These are phyloP conservation scores for Xestobium rufovillosum DNA, from an alignment of 2,888 invertebrate genomes.

Conservation along the genomic window DNA sequence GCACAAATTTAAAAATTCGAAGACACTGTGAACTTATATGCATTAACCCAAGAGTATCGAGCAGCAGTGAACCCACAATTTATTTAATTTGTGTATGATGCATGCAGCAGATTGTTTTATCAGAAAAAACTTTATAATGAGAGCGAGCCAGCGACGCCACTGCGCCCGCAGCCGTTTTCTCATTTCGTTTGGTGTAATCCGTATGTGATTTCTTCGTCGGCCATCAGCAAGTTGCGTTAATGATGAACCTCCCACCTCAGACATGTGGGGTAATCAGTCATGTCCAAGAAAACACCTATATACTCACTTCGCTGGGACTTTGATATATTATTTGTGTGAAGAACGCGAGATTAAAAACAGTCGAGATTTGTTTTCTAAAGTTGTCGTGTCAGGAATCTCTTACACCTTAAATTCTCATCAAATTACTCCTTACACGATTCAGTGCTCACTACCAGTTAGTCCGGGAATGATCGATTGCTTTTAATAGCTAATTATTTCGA, in stretches of 20 bases:
- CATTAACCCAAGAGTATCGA: too few relatives aligned
- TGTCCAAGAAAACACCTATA: slow-evolving; percentile 38
- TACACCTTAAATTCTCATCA: slow-evolving; percentile 29
- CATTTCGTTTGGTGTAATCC: too few relatives aligned
- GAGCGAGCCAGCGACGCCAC: too few relatives aligned
- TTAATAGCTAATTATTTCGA: too few relatives aligned
- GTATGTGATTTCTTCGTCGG: slow-evolving; percentile 18
- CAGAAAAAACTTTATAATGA: too few relatives aligned
- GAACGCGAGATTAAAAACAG: slow-evolving; percentile 36
- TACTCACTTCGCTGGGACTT: slow-evolving; percentile 35
- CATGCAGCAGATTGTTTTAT: too few relatives aligned
- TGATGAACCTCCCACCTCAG: slow-evolving; percentile 33
- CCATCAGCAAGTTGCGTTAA: slow-evolving; percentile 25
- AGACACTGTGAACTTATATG: too few relatives aligned
- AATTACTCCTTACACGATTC: slow-evolving; percentile 19
- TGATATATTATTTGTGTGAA: slow-evolving; percentile 40
- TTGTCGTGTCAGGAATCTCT: slow-evolving; percentile 65
- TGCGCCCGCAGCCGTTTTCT: slow-evolving; percentile 2
- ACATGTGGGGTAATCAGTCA: slow-evolving; percentile 38
- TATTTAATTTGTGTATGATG: too few relatives aligned
- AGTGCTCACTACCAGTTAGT: too few relatives aligned
- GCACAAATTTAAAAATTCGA: too few relatives aligned
- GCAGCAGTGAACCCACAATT: too few relatives aligned
- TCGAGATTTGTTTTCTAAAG: slow-evolving; percentile 36
- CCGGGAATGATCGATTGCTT: too few relatives aligned